phyloP scores from a whole-genome alignment of 2,797 vertebrate genomes.

The Perodicticus potto region DNA sequence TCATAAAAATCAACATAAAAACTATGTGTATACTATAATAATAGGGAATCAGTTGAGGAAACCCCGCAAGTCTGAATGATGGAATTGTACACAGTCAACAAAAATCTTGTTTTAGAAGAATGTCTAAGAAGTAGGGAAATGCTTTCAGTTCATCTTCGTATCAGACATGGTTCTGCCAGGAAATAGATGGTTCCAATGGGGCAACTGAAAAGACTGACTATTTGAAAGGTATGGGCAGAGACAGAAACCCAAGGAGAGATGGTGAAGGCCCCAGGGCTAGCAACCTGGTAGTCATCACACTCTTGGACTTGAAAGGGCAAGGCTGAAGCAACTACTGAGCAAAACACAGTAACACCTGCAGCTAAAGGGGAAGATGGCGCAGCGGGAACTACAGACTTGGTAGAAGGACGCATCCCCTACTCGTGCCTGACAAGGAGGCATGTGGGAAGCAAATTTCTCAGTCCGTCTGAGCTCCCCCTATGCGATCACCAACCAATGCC shows the following conservation, averaged over 20 bases:
- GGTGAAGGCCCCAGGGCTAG: not conserved
- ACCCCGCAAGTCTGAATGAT: not conserved
- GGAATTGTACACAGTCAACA: not conserved
- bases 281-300: not conserved
- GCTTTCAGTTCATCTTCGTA: not conserved
- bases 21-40: not conserved
- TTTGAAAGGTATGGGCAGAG: not conserved
- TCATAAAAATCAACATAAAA: conserved; percentile 18
- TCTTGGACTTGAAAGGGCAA: not conserved
- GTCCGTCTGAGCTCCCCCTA: not conserved
- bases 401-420: not conserved
- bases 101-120: not conserved
- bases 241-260: not conserved
- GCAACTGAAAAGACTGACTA: not conserved
- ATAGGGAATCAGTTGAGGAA: not conserved
- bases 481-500: not conserved
- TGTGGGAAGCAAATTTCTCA: not conserved
- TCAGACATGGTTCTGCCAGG: not conserved
- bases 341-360: not conserved
- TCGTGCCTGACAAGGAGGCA: not conserved
- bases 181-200: not conserved
- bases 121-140: not conserved
- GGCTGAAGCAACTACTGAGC: not conserved
- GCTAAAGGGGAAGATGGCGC: not conserved
- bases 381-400: not conserved